phyloP scores from a whole-genome alignment of 2,797 vertebrate species.

The Pygocentrus nattereri region DNA sequence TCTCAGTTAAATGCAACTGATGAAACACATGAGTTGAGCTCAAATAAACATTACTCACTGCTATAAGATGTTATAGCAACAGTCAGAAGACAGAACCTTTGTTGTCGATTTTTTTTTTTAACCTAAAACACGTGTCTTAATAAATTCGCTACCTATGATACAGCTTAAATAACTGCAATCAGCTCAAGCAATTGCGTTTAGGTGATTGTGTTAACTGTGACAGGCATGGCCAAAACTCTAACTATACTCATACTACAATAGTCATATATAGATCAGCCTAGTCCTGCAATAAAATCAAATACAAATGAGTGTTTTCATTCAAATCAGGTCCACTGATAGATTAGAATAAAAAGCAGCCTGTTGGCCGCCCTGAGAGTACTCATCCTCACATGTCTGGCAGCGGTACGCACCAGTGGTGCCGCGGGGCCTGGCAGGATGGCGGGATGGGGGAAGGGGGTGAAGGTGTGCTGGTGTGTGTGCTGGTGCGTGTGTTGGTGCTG shows the following conservation, averaged over 20 bases:
- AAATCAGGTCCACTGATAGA: not conserved
- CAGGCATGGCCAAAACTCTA: no score
- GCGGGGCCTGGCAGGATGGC: slow-evolving; percentile 98
- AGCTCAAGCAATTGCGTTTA: no score
- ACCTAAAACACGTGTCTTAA: no score
- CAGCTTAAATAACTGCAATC: no score
- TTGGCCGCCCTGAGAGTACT: slow-evolving; percentile 71
- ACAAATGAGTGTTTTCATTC: not conserved
- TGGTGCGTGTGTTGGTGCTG: slow-evolving; percentile 99
- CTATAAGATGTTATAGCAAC: no score
- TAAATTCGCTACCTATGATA: no score
- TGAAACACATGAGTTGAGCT: no score
- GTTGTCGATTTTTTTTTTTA: no score
- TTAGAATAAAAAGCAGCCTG: slow-evolving; percentile 23
- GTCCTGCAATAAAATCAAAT: not conserved
- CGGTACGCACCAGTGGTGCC: slow-evolving; percentile 99
- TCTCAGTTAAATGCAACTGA: no score
- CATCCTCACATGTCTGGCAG: slow-evolving; percentile 98
- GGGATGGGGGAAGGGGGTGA: slow-evolving; percentile 94
- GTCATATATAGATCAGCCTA: not conserved
- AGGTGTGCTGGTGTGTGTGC: slow-evolving; percentile 99
- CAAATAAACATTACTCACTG: no score
- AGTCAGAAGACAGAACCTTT: no score
- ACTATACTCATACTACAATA: not conserved
- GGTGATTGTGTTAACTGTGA: no score